Percentiles rank a stretch among this genome's conserved stretches.
Conservation (phyloP, 1,140 invertebrate species). For the Papilio polytes region DNA sequence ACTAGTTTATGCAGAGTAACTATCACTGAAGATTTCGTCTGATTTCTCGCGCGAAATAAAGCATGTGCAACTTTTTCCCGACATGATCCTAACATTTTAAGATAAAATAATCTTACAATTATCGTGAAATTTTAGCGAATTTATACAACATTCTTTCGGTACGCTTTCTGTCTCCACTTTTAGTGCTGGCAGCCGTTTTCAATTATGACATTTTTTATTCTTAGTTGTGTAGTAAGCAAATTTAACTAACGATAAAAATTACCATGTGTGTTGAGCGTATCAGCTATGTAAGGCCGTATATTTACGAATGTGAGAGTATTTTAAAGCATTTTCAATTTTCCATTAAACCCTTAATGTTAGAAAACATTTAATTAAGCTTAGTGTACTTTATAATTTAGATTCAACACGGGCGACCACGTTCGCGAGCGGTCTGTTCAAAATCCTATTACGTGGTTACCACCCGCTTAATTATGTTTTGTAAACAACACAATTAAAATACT, state of each 20-base stretch:
- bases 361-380: slow-evolving; percentile 12
- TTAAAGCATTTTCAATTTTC: background rate
- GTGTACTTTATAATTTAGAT: slow-evolving; percentile 20
- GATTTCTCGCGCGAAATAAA: background rate
- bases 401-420: slow-evolving; percentile 3
- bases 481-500: background rate
- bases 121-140: no score
- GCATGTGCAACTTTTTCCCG: no score
- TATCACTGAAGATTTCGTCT: background rate
- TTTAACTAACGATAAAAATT: no score
- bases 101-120: no score
- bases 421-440: slow-evolving; percentile 1
- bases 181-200: no score
- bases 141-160: no score
- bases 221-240: no score
- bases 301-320: background rate
- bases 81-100: no score
- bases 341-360: background rate
- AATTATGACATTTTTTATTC: no score
- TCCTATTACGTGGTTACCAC: slow-evolving; percentile 26
- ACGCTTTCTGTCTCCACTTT: no score
- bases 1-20: no score
- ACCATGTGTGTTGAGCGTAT: no score
- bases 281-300: background rate
- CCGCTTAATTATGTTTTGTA: slow-evolving; percentile 13